Conservation (phyloP, 2,888 invertebrate genomes). For the Macroteleia sp. region DNA sequence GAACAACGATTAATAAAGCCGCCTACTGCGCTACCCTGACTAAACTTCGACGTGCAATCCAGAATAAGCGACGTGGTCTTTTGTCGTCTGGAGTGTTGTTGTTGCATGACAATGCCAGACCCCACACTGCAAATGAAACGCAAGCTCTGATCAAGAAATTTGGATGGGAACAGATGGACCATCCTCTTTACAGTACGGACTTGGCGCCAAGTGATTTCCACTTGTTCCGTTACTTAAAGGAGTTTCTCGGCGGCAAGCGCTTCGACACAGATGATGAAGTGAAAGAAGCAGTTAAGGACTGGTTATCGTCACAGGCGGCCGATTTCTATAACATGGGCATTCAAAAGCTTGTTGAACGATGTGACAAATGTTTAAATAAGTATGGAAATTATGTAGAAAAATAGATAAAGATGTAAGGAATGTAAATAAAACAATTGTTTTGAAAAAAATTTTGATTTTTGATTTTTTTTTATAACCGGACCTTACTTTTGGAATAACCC, state of each 20-base stretch:
- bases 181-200: not conserved
- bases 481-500: too few species aligned
- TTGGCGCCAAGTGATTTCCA: not conserved
- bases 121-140: constrained; percentile 2
- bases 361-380: not conserved
- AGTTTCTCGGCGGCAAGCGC: not conserved
- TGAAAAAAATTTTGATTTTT: too few species aligned
- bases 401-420: too few species aligned
- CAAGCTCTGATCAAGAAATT: not conserved
- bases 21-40: not conserved
- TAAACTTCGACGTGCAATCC: not conserved
- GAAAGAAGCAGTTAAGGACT: not conserved
- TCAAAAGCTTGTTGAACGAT: not conserved
- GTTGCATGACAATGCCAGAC: constrained; percentile 11
- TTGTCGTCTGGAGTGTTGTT: not conserved
- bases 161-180: not conserved
- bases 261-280: not conserved
- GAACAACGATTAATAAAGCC: not conserved
- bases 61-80: not conserved
- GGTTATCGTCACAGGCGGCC: not conserved
- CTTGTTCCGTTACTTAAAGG: not conserved
- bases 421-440: too few species aligned
- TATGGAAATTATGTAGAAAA: not conserved
- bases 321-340: not conserved
- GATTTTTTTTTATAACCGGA: too few species aligned